Base-by-base conservation (phyloP, 2,888 invertebrate species). In the Beris chalybata region DNA sequence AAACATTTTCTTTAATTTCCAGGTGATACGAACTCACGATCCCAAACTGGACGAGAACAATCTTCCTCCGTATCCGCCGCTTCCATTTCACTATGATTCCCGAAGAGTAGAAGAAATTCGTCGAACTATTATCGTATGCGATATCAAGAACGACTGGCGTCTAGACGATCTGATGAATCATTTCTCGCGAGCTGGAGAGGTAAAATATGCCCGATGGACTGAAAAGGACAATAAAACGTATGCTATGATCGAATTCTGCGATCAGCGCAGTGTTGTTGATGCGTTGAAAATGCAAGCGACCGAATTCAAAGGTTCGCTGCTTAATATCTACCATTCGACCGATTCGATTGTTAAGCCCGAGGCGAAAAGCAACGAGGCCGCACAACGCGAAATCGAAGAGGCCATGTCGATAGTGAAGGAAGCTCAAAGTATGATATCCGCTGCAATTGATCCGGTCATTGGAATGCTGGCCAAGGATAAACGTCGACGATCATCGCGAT, bases 381-480 rank as follows among this genome's bases (percentile, higher is more conserved):
- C 96, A 0, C 93, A 96, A 76, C 87, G 92, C 53, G 97, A 97
- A 82, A 95, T 97, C 65, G 96, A 97, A 79, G 96, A 96, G 79
- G 97, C 96, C 0, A 96, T 99, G 95, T 92, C 94, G 54, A 85
- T 96, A 70, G 95, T 97, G 0, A 95, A 95, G 77, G 97, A 97
- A 81, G 96, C 96, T 0, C 96, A 97, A 80, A 93, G 92, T 77
- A 86, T 96, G 74, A 95, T 97, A 70, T 93, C 95, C 0, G 96
- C 95, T 7, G 93, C 95, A 12, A 94, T 96, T 70, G 95, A 94
- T 82, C 93, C 93, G 0, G 92, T 93, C 65, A 93, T 93, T 73
- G 93, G 93, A 5, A 87, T 93, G 82, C 80, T 93, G 30, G 91
- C 92, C 1, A 93, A 93, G 78, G 93, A 93, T 73, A 92, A 93